phyloP scores from a whole-genome alignment of 2,888 invertebrate genomes.

The Drosophila tripunctata region DNA sequence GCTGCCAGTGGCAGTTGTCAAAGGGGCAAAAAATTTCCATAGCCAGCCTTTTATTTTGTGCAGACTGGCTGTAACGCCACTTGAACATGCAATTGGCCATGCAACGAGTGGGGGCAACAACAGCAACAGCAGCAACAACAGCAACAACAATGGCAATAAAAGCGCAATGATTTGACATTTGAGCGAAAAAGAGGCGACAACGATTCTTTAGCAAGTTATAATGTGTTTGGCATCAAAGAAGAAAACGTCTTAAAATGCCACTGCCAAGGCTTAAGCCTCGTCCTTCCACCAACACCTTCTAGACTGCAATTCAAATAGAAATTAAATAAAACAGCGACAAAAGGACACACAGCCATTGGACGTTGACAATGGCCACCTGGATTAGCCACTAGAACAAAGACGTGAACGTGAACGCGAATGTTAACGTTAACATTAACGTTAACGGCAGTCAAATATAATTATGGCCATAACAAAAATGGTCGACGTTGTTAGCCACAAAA shows the following conservation, averaged over 20 bases:
- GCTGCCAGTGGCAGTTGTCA: constrained; percentile 25
- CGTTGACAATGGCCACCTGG: constrained; percentile 66
- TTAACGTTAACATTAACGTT: constrained; percentile 33
- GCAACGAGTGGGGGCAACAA: constrained; percentile 42
- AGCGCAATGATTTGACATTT: constrained; percentile 69
- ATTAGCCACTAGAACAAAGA: constrained; percentile 59
- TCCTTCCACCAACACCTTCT: no score
- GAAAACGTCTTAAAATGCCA: constrained; percentile 5
- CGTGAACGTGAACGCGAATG: not conserved
- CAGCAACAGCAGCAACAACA: constrained; percentile 1
- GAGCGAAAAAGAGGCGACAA: constrained; percentile 46
- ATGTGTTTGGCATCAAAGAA: constrained; percentile 60
- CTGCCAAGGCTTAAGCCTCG: constrained; percentile 9
- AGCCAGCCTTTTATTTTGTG: constrained; percentile 26
- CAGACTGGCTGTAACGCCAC: constrained; percentile 47
- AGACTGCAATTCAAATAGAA: constrained; percentile 64
- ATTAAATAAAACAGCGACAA: constrained; percentile 67
- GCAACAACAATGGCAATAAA: constrained; percentile 29
- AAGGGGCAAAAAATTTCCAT: constrained; percentile 34
- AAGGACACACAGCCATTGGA: constrained; percentile 18
- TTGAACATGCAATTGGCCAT: constrained; percentile 75
- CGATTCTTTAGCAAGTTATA: constrained; percentile 39
- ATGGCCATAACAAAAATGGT: constrained; percentile 70
- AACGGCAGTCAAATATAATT: constrained; percentile 79
- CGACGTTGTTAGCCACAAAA: constrained; percentile 59